Evolutionary conservation across 2,888 invertebrate genomes (phyloP), one percentile per base, ranked within the genome.

Genomic region (Argyresthia albistria): DNA sequence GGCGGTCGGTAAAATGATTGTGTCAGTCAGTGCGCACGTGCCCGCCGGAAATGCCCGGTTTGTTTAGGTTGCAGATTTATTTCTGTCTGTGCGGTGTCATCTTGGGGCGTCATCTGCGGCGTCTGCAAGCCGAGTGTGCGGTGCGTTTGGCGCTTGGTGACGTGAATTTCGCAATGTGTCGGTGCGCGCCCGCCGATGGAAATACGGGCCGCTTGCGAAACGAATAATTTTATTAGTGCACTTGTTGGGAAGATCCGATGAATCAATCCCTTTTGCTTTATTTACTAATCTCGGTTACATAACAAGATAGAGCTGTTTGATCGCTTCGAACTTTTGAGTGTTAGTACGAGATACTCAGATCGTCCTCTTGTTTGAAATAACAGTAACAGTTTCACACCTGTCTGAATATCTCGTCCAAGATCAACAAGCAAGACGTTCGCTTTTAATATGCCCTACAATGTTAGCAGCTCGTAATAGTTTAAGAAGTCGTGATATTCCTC

Each of bases 21-120:
- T 78, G 80, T 76, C 76, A 77, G 80, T 76, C 76, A 77, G 71
- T 62, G 60, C 63, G 65, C 69, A 76, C 70, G 71, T 75, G 75
- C 64, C 67, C 74, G 73, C 73, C 83, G 84, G 86, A 83, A 84
- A 83, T 78, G 71, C 77, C 75, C 61, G 72, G 71, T 79, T 80
- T 84, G 81, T 86, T 83, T 83, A 76, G 76, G 62, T 76, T 82
- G 80, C 81, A 73, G 66, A 81, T 76, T 84, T 87, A 87, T 87
- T 86, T 86, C 69, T 71, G 79, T 75, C 73, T 69, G 66, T 61
- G 63, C 73, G 67, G 73, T 82, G 83, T 82, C 80, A 81, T 77
- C 76, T 76, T 76, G 66, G 76, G 71, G 75, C 80, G 79, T 82
- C 80, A 81, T 79, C 77, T 75, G n/a, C n/a, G n/a, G n/a, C n/a